Evolutionary conservation across 2,113 vertebrate species (phyloP).

Genomic region (Ivindomyrus marchei): DNA sequence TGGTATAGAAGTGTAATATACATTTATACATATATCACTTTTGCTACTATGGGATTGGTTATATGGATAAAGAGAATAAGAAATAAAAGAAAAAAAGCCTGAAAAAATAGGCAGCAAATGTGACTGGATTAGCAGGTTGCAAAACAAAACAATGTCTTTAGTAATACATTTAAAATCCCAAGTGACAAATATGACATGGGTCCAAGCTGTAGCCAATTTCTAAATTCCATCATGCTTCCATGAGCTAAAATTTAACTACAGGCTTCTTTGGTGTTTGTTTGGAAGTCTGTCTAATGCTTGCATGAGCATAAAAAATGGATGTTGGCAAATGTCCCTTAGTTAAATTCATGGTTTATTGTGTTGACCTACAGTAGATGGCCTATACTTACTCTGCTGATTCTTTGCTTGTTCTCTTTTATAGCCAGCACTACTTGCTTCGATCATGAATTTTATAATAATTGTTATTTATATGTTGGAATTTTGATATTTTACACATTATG

Average conservation of each 20-base stretch:
- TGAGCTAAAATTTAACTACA: neutral
- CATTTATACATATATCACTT: neutral
- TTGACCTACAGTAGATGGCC: neutral
- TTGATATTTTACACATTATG: neutral
- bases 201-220: neutral
- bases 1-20: neutral
- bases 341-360: neutral
- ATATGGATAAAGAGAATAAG: neutral
- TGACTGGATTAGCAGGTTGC: neutral
- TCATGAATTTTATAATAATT: neutral
- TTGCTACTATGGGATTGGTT: neutral
- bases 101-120: neutral
- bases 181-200: neutral
- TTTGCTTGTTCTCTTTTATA: neutral
- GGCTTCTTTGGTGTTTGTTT: neutral
- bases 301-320: neutral
- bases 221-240: neutral
- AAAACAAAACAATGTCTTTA: neutral
- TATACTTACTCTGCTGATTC: neutral
- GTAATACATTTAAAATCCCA: neutral
- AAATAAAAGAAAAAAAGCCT: neutral
- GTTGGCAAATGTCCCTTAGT: neutral
- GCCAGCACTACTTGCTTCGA: neutral
- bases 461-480: neutral
- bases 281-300: neutral